These are phyloP conservation scores for Perca schrenkii DNA, from an alignment of 2,113 vertebrate species.

Conservation along the genomic window DNA sequence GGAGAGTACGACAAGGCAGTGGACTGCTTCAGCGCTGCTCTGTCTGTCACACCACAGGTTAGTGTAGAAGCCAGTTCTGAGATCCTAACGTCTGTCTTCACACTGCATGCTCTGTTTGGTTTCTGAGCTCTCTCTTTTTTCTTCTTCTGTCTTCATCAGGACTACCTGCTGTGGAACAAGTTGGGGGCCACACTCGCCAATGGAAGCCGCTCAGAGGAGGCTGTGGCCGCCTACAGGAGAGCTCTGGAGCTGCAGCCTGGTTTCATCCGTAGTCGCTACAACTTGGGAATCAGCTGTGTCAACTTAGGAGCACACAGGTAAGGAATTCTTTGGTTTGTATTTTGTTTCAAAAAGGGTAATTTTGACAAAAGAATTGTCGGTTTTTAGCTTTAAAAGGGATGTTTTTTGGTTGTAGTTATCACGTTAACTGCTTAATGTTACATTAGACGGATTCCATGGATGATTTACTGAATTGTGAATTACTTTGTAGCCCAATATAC, in stretches of 20 bases:
- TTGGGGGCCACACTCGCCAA: constrained; percentile 96
- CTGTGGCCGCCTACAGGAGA: constrained; percentile 93
- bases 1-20: constrained; percentile 98
- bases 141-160: constrained; percentile 77
- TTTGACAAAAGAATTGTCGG: background rate
- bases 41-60: constrained; percentile 93
- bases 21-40: constrained; percentile 95
- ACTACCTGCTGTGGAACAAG: constrained; percentile 98
- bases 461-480: background rate
- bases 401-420: background rate
- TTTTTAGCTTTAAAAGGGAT: background rate
- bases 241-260: constrained; percentile 96
- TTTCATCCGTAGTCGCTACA: constrained; percentile 97
- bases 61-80: constrained; percentile 13
- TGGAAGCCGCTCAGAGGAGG: constrained; percentile 95
- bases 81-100: background rate
- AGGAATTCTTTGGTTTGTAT: constrained; percentile 26
- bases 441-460: background rate
- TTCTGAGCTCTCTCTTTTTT: background rate
- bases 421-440: background rate
- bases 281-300: constrained; percentile 98
- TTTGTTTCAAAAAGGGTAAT: background rate
- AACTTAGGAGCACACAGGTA: constrained; percentile 97
- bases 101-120: background rate
- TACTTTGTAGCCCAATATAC: too few relatives aligned